These are phyloP conservation scores for Poeciliopsis gracilis DNA, from an alignment of 2,797 vertebrate genomes.

Conservation along the genomic window DNA sequence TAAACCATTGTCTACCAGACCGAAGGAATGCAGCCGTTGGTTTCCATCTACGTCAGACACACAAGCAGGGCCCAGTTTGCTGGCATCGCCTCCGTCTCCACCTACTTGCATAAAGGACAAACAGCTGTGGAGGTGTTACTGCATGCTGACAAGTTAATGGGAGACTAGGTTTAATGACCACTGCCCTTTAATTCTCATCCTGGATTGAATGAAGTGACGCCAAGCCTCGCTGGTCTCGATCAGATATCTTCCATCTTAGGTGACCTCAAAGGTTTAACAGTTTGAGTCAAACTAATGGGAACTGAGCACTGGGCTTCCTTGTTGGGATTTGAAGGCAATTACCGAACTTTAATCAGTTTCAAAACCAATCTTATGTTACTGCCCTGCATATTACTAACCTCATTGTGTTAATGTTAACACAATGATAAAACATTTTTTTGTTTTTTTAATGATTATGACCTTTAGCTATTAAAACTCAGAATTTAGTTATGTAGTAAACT, in stretches of 20 bases:
- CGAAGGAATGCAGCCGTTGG: slow-evolving; percentile 54
- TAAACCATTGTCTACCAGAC: slow-evolving; percentile 52
- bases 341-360: not conserved
- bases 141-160: slow-evolving; percentile 8
- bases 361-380: not conserved
- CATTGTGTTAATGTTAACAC: not conserved
- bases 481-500: not conserved
- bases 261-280: slow-evolving; percentile 49
- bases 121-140: slow-evolving; percentile 20
- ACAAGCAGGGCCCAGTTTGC: not conserved
- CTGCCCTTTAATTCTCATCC: slow-evolving; percentile 20
- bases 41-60: slow-evolving; percentile 66
- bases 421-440: too few species aligned
- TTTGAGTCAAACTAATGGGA: slow-evolving; percentile 60
- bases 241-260: slow-evolving; percentile 61
- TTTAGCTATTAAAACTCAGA: not conserved
- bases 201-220: slow-evolving; percentile 26
- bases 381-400: not conserved
- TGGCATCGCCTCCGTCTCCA: slow-evolving; percentile 23
- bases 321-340: not conserved
- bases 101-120: slow-evolving; percentile 14
- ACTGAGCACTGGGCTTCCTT: slow-evolving; percentile 49
- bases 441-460: not conserved
- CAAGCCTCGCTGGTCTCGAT: slow-evolving; percentile 55
- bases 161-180: slow-evolving; percentile 7